Conservation (phyloP, 53 echinoderm and acorn worm species). For the Actinopyga echinites region DNA sequence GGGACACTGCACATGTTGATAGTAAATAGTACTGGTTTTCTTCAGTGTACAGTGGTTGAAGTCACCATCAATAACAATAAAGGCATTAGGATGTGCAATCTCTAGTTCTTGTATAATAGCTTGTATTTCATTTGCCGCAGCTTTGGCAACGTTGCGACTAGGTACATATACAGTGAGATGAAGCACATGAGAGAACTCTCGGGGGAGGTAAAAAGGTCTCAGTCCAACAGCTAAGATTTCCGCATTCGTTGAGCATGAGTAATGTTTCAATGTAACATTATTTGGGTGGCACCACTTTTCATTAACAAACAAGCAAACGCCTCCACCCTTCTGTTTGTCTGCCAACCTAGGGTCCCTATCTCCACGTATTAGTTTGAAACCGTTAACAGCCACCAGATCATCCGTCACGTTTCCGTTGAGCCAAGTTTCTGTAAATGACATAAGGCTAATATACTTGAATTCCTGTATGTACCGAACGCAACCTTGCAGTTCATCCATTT, state of each 20-base stretch:
- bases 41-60: constrained; percentile 32
- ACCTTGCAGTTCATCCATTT: constrained; percentile 25
- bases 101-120: no score
- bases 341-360: constrained; percentile 32
- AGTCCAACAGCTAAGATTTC: constrained; percentile 44
- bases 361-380: constrained; percentile 33
- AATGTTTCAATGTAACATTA: constrained; percentile 27
- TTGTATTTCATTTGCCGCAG: neutral
- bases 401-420: neutral
- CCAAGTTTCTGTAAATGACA: constrained; percentile 42
- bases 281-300: constrained; percentile 51
- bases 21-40: constrained; percentile 11
- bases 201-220: constrained; percentile 48
- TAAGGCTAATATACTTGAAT: constrained; percentile 28
- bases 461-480: neutral
- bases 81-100: constrained; percentile 35
- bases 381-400: constrained; percentile 3
- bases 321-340: constrained; percentile 46
- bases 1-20: constrained; percentile 15
- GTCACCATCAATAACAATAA: constrained; percentile 33
- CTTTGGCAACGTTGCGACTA: neutral
- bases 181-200: constrained; percentile 5
- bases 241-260: constrained; percentile 20
- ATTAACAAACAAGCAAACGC: constrained; percentile 52
- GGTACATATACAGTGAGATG: constrained; percentile 1